Percentiles rank a stretch among this genome's conserved stretches.
phyloP scores from a whole-genome alignment of 2,888 invertebrate species.

The Cheilosia vernalis region DNA sequence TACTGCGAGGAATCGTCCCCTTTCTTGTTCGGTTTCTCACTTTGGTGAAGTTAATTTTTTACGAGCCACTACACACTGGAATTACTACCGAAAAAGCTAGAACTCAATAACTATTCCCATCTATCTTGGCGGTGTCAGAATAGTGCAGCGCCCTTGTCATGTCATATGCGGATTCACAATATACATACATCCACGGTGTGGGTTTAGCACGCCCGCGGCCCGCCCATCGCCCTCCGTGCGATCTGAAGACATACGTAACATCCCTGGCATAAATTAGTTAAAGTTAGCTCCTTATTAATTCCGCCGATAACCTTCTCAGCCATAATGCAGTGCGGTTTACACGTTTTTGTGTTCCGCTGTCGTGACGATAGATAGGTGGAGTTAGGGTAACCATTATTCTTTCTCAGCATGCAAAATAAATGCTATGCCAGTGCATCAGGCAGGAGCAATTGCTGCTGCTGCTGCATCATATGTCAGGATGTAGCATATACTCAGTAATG shows the following conservation, averaged over 20 bases:
- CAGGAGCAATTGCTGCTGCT: conserved; percentile 37
- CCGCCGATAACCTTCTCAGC: conserved; percentile 54
- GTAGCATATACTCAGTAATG: conserved; percentile 46
- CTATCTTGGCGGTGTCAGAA: conserved; percentile 42
- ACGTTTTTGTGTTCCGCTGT: neutral
- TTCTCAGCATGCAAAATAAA: conserved; percentile 33
- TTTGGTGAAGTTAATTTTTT: conserved; percentile 54
- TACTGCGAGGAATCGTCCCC: conserved; percentile 45
- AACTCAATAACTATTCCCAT: conserved; percentile 66
- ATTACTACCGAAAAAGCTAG: conserved; percentile 37
- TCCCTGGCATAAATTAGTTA: conserved; percentile 70
- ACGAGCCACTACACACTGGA: conserved; percentile 57
- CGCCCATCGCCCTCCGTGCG: conserved; percentile 7
- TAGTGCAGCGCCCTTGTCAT: conserved; percentile 46
- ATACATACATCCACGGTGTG: conserved; percentile 13
- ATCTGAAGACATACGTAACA: conserved; percentile 56
- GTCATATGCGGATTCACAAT: conserved; percentile 26
- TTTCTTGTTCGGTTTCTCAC: conserved; percentile 48
- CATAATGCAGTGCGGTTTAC: conserved; percentile 33
- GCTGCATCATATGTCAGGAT: conserved; percentile 66
- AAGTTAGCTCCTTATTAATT: conserved; percentile 70
- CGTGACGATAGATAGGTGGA: neutral
- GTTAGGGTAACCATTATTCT: conserved; percentile 46
- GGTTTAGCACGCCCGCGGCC: conserved; percentile 26
- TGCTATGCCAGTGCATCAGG: conserved; percentile 28